These are phyloP conservation scores for Cephalotes varians DNA, from an alignment of 2,888 invertebrate genomes.

Conservation along the genomic window DNA sequence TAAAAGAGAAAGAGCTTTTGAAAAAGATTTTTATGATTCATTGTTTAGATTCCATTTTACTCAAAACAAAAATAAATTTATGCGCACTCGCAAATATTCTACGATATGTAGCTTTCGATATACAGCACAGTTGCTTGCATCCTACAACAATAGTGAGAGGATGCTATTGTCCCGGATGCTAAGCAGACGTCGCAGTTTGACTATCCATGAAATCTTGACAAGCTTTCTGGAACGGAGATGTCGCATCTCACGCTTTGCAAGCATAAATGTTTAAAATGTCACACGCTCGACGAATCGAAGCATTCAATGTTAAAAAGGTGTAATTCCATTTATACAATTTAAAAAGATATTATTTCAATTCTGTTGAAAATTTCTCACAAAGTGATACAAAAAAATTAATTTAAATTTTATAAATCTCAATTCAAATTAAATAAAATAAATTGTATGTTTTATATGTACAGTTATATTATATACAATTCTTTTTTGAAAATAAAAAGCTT, in stretches of 20 bases:
- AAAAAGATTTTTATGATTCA: background rate
- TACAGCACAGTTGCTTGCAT: background rate
- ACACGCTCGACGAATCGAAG: background rate
- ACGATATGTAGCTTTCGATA: slow-evolving; percentile 4
- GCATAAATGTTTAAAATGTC: slow-evolving; percentile 6
- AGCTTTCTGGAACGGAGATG: slow-evolving; percentile 14
- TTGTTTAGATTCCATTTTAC: slow-evolving; percentile 9
- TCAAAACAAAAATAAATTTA: background rate
- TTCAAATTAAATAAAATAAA: slow-evolving; percentile 12
- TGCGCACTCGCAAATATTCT: background rate
- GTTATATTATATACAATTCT: background rate
- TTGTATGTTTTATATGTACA: too few species aligned
- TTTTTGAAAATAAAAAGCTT: background rate
- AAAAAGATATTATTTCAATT: background rate
- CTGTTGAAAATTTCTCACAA: background rate
- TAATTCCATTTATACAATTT: background rate
- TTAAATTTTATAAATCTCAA: background rate
- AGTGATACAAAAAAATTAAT: background rate
- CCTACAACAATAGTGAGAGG: slow-evolving; percentile 24
- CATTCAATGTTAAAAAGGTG: background rate
- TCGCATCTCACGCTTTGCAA: slow-evolving; percentile 14
- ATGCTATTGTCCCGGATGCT: slow-evolving; percentile 40
- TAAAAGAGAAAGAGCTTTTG: background rate
- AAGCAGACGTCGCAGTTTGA: slow-evolving; percentile 37
- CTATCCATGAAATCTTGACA: slow-evolving; percentile 45